A percentile compares a stretch with the other conserved stretches of the same genome.
These are phyloP conservation scores for Melanotaenia nigrans DNA, from an alignment of 2,797 vertebrate genomes.

Conservation along the genomic window DNA sequence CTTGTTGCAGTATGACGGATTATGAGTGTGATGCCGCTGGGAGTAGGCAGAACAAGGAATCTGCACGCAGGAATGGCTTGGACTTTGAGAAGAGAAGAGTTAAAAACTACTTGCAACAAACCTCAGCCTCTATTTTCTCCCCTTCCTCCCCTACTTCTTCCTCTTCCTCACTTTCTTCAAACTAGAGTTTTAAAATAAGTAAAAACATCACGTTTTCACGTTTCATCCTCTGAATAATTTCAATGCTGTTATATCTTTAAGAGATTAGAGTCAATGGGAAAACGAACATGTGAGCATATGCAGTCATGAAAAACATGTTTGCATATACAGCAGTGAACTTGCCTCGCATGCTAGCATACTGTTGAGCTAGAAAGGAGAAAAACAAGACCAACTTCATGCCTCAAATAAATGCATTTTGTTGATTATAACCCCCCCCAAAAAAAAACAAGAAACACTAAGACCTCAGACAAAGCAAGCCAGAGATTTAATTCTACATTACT, in stretches of 20 bases:
- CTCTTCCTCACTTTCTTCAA: conserved; percentile 75
- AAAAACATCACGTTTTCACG: conserved; percentile 44
- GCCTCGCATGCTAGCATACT: conserved; percentile 62
- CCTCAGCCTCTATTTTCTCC: conserved; percentile 69
- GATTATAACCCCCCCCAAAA: not conserved
- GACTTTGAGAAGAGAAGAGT: not conserved
- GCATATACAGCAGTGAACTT: conserved; percentile 61
- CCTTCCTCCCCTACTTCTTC: conserved; percentile 63
- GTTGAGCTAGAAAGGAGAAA: conserved; percentile 59
- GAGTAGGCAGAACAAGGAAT: conserved; percentile 11
- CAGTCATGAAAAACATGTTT: conserved; percentile 62
- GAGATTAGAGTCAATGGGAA: not conserved
- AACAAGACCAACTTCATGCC: conserved; percentile 21
- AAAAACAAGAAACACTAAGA: not conserved
- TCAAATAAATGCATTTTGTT: not conserved
- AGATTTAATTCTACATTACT: not conserved
- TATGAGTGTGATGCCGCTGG: conserved; percentile 16
- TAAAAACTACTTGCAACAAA: conserved; percentile 67
- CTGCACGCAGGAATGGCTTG: not conserved
- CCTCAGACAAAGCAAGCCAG: not conserved
- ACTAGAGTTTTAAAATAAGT: conserved; percentile 53
- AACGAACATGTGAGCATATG: conserved; percentile 35
- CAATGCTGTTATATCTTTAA: not conserved
- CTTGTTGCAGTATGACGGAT: conserved; percentile 14
- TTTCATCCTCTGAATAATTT: not conserved